Base-by-base conservation (phyloP, 2,113 vertebrate genomes). In the Percina caprodes region DNA sequence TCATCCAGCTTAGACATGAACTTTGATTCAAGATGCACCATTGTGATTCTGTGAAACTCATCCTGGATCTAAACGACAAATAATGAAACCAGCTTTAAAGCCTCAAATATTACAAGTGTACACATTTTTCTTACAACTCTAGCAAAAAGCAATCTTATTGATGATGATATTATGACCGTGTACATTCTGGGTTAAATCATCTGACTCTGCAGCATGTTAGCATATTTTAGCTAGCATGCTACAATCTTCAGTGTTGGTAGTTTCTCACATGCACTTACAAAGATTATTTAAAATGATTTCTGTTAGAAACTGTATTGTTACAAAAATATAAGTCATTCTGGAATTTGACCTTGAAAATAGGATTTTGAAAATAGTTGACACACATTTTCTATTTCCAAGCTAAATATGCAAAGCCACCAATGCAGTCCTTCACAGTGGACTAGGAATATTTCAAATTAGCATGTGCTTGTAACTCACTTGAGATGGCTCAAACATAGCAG, bases 1-100 rank as follows among this genome's bases (percentile, higher is more conserved):
- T 86, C 59, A 58, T 86, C 80, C 54, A 88, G 65, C 42, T 68
- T 85, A 39, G 51, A 69, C 74, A 78, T 78, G 63, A 85, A 77
- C 72, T 84, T 80, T 56, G 74, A 72, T 49, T 86, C 71, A 30
- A 83, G 60, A 24, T 75, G 54, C 66, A 79, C 65, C 24, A 3
- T 83, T 39, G 79, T 83, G 55, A 83, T 83, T 69, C 80, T 80
- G 13, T 83, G 66, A 77, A 89, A 80, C 74, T 84, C 84, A 69
- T 74, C 77, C 67, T 76, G 52, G 39, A 85, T 49, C 65, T 61
- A 14, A 72, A 84, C 85, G 52, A 71, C 21, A 75, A 61, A 59
- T 42, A 5, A 83, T 70, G 39, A 33, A 76, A 67, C 14, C 23
- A 12, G n/a, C 18, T 35, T 60, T 60, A 35, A 33, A 61, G 56